Percentiles rank a stretch among this genome's conserved stretches.
Conservation (phyloP, 1,140 invertebrate species). For the Platorchestia sp. region DNA sequence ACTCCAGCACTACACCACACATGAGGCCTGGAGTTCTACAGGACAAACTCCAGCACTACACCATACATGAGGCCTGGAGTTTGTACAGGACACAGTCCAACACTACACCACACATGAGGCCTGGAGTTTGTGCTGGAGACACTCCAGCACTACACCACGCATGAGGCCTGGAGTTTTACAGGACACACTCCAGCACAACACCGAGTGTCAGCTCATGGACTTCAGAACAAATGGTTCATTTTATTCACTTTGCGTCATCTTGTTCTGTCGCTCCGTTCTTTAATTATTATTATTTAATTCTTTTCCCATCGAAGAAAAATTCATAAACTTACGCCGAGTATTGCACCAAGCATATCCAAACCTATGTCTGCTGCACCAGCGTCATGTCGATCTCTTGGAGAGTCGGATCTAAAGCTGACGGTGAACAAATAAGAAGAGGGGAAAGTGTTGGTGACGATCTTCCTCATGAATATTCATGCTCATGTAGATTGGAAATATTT, state of each 20-base stretch:
- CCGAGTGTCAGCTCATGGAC: not conserved
- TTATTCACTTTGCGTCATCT: not conserved
- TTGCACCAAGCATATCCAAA: not conserved
- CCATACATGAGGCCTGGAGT: too few relatives aligned
- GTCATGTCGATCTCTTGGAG: not conserved
- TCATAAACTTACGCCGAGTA: not conserved
- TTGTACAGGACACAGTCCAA: too few relatives aligned
- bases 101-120: too few relatives aligned
- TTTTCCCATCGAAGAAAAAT: not conserved
- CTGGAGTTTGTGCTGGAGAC: not conserved
- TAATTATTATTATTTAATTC: not conserved
- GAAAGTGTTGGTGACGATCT: not conserved
- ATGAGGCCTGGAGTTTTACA: not conserved
- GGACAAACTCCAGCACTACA: too few relatives aligned
- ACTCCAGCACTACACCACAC: too few relatives aligned
- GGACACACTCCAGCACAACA: not conserved
- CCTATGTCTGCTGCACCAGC: not conserved
- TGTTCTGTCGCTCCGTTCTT: not conserved
- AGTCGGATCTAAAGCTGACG: not conserved
- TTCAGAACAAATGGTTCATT: not conserved
- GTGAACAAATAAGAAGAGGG: not conserved
- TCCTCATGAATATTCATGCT: not conserved
- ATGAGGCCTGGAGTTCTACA: too few relatives aligned
- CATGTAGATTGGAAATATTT: slow-evolving; percentile 10
- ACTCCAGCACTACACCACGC: not conserved